Conservation (phyloP, 2,888 invertebrate species). For the Dugesia japonica region DNA sequence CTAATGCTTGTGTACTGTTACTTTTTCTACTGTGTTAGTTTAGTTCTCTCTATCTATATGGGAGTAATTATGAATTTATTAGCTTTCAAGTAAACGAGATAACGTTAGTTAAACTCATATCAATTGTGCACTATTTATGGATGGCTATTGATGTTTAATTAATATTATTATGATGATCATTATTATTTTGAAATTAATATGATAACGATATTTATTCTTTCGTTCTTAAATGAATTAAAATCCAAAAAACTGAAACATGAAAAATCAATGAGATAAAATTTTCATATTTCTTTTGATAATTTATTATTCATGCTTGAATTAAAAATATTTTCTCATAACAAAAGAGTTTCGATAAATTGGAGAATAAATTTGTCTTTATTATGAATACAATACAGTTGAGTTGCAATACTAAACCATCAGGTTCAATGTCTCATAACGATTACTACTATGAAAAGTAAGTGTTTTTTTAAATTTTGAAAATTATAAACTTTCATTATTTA, state of each 20-base stretch:
- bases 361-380: not conserved
- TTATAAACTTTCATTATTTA: too few species aligned
- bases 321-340: not conserved
- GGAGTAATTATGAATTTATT: conserved; percentile 11
- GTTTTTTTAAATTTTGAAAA: too few species aligned
- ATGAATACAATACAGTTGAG: conserved; percentile 6
- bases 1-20: conserved; percentile 15
- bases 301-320: not conserved
- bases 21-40: conserved; percentile 13
- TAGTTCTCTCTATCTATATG: conserved; percentile 15
- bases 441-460: not conserved
- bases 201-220: too few species aligned
- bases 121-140: conserved; percentile 15
- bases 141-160: not conserved
- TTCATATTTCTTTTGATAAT: not conserved
- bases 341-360: too few species aligned
- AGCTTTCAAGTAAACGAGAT: conserved; percentile 13
- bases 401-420: not conserved
- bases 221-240: too few species aligned
- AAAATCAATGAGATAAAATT: not conserved
- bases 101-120: conserved; percentile 13
- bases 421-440: not conserved
- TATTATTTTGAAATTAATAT: too few species aligned
- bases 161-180: not conserved
- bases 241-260: not conserved